Conservation (phyloP, 2,888 invertebrate species). For the Deroplatys truncata region DNA sequence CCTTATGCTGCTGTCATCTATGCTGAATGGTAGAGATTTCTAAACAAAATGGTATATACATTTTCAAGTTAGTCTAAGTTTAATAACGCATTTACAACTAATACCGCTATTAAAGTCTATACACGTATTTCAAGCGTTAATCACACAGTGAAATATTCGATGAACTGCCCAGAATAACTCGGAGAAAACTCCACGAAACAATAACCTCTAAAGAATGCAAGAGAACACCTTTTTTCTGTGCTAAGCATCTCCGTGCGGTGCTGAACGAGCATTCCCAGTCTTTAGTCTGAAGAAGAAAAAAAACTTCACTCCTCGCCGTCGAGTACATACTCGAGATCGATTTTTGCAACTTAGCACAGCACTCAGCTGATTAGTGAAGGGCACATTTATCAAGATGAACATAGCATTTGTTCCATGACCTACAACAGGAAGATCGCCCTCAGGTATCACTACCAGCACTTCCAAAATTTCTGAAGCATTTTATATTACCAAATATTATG, state of each 20-base stretch:
- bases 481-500: too few relatives aligned
- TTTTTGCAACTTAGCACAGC: background rate
- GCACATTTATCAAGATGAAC: background rate
- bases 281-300: background rate
- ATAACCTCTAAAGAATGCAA: background rate
- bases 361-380: background rate
- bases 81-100: too few relatives aligned
- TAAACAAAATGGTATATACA: too few relatives aligned
- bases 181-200: background rate
- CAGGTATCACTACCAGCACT: background rate
- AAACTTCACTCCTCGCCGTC: background rate
- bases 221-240: background rate
- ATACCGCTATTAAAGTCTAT: too few relatives aligned
- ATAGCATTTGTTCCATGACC: background rate
- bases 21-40: too few relatives aligned
- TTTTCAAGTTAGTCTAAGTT: too few relatives aligned
- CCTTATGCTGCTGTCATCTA: too few relatives aligned
- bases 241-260: background rate
- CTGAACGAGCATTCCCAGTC: background rate
- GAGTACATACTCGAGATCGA: background rate
- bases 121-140: too few relatives aligned
- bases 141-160: too few relatives aligned
- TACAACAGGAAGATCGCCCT: background rate
- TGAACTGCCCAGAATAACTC: too few relatives aligned
- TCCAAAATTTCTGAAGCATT: background rate